Percentiles rank a stretch among this genome's conserved stretches.
Evolutionary conservation across 2,888 invertebrate species (phyloP).

Genomic region (Dendrolimus pini): DNA sequence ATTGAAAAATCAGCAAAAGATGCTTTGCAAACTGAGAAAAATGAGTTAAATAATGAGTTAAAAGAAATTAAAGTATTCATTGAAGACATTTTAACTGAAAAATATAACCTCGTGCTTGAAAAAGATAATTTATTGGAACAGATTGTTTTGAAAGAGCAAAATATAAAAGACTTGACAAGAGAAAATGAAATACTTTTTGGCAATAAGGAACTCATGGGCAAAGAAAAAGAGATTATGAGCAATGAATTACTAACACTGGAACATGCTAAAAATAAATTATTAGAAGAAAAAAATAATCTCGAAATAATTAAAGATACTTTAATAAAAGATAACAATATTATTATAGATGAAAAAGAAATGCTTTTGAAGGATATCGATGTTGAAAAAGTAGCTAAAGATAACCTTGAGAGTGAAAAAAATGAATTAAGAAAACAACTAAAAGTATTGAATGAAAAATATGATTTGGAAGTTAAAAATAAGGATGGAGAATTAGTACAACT

Average conservation of each 20-base stretch:
- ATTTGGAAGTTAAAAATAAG: slow-evolving; percentile 15
- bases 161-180: not conserved
- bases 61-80: not conserved
- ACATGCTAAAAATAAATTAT: slow-evolving; percentile 1
- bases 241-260: slow-evolving; percentile 10
- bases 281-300: slow-evolving; percentile 1
- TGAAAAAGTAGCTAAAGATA: slow-evolving; percentile 27
- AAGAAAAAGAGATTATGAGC: slow-evolving; percentile 12
- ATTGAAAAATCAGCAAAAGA: slow-evolving; percentile 1
- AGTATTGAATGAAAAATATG: slow-evolving; percentile 20
- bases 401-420: slow-evolving; percentile 25
- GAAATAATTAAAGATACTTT: slow-evolving; percentile 6
- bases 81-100: not conserved
- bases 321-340: slow-evolving; percentile 8
- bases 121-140: not conserved
- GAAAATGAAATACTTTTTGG: not conserved
- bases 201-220: slow-evolving; percentile 5
- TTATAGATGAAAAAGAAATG: slow-evolving; percentile 18
- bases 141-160: not conserved
- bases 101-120: not conserved
- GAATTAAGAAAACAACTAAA: slow-evolving; percentile 18
- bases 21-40: slow-evolving; percentile 1
- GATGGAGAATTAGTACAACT: slow-evolving; percentile 17
- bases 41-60: slow-evolving; percentile 1
- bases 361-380: slow-evolving; percentile 16